A percentile compares a stretch with the other conserved stretches of the same genome.
Conservation (phyloP, 53 echinoderm and acorn worm genomes). For the Echinometra lucunter region DNA sequence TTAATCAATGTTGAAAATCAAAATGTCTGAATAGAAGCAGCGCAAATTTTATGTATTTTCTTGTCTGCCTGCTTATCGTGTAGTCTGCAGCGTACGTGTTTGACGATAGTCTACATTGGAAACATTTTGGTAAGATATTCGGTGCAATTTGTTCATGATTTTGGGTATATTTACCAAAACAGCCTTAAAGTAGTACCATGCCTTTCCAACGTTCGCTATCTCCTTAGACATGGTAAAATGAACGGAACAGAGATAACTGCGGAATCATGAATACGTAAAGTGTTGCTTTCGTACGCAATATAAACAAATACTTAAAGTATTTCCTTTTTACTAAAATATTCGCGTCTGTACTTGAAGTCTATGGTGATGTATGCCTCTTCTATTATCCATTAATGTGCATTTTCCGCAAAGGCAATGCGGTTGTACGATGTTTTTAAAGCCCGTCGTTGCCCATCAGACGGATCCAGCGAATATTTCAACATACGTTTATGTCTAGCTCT, state of each 20-base stretch:
- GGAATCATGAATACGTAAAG: background rate
- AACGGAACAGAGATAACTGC: background rate
- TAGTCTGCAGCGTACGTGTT: conserved; percentile 49
- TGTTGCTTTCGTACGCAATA: background rate
- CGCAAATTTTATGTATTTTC: conserved; percentile 27
- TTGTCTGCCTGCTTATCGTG: conserved; percentile 52
- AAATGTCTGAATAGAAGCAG: conserved; percentile 23
- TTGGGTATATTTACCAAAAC: background rate
- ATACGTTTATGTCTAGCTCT: background rate
- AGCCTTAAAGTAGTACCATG: background rate
- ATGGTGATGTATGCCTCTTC: conserved; percentile 39
- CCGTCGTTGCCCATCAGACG: conserved; percentile 5
- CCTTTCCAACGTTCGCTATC: background rate
- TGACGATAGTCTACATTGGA: conserved; percentile 1
- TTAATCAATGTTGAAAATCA: conserved; percentile 18
- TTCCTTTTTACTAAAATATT: background rate
- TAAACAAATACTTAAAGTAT: background rate
- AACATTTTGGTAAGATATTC: background rate
- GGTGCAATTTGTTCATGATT: background rate
- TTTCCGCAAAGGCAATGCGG: conserved; percentile 41
- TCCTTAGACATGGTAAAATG: background rate
- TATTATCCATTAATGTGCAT: conserved; percentile 62
- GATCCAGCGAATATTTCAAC: conserved; percentile 54
- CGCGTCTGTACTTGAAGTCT: background rate
- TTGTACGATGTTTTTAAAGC: background rate